Evolutionary conservation across 2,888 invertebrate species (phyloP), one percentile per base, ranked within the genome.

Genomic region (Tinea trinotella): DNA sequence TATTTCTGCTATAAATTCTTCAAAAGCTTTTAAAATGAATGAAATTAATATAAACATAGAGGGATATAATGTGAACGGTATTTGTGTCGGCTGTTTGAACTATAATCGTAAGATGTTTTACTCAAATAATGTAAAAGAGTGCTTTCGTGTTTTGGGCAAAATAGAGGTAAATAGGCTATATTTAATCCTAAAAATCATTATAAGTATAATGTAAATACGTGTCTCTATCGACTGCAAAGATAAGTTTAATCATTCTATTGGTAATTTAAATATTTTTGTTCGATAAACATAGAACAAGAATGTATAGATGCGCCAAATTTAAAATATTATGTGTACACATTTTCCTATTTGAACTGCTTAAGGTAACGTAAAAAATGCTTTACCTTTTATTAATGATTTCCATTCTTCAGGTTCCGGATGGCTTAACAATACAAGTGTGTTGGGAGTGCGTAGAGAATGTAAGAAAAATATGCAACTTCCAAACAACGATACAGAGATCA

Each of bases 41-140:
- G 84, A 85, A 71, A 74, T 85, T 24, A 76, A 85, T 54, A 84
- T 85, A 59, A 83, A 84, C 61, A 84, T 85, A 52, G 85, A 84
- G 63, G 85, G 85, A 1, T 85, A 76, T 55, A 85, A 84, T 62
- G 85, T 83, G 19, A 85, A 84, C 49, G 84, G 85, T 0, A 78
- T 85, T 60, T 85, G 85, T 60, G 85, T 84, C 1, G 78, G 79
- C 2, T 85, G 85, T 63, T 67, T 85, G 30, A 81, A 81, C 58
- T 81, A 80, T 56, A 75, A 81, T 58, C 74, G 85, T 2, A 73
- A 69, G 59, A 85, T 85, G 84, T 74, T 62, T 57, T 78, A 77
- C 53, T 59, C 64, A n/a, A 60, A 67, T 3, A 65, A 69, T 18
- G 64, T 78, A 0, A 76, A 71, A 56, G 69, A 76, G 17, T 79